phyloP scores from a whole-genome alignment of 2,113 vertebrate genomes.

The Dolichotis patagonum region DNA sequence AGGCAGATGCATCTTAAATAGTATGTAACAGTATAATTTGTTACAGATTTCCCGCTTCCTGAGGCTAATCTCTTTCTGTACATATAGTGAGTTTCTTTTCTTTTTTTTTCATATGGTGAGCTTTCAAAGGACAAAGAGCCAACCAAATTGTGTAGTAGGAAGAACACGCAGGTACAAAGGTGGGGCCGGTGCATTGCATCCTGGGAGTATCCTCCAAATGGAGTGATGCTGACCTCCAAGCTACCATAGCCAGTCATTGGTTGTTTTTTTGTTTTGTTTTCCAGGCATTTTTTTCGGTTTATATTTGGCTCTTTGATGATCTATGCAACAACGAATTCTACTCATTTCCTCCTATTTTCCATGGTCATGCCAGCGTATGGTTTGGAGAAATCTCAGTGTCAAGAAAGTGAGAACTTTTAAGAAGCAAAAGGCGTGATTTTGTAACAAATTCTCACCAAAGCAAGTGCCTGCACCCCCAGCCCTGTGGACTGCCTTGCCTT shows the following conservation, averaged over 20 bases:
- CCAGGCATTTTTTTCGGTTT: not conserved
- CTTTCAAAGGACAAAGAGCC: not conserved
- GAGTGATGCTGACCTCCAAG: not conserved
- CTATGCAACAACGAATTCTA: not conserved
- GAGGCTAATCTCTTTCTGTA: not conserved
- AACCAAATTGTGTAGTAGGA: not conserved
- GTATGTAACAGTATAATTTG: not conserved
- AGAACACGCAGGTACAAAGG: not conserved
- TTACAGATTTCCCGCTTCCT: not conserved
- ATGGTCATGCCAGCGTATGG: not conserved
- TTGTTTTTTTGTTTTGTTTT: not conserved
- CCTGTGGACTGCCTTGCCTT: no score
- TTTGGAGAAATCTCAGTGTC: not conserved
- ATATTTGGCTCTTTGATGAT: not conserved
- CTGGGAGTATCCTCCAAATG: accelerated
- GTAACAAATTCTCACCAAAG: not conserved
- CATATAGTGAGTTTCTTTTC: not conserved
- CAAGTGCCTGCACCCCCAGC: not conserved
- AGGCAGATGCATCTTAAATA: not conserved
- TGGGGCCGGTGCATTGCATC: accelerated
- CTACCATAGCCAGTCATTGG: not conserved
- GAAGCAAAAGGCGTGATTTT: not conserved
- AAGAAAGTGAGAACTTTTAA: not conserved
- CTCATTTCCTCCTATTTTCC: not conserved
- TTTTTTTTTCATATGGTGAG: not conserved